These are phyloP conservation scores for Poecilia gillii DNA, from an alignment of 2,797 vertebrate species.

Conservation along the genomic window DNA sequence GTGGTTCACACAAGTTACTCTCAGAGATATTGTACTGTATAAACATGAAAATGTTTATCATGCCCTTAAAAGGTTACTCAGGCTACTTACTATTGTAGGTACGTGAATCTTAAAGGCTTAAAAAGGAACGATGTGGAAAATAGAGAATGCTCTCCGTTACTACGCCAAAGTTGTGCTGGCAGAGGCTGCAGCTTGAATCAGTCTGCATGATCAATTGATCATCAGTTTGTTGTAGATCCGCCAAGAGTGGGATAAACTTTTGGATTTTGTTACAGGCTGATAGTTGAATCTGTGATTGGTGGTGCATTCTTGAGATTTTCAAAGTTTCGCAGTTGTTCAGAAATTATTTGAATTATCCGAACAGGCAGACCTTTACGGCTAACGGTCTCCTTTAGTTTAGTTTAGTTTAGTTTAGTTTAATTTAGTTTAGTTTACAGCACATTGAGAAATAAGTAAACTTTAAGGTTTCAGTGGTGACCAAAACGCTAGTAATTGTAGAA, in stretches of 20 bases:
- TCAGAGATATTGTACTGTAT: neutral
- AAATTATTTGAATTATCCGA: neutral
- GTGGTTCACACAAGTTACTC: conserved; percentile 55
- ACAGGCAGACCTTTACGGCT: neutral
- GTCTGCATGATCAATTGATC: neutral
- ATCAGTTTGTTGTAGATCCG: neutral
- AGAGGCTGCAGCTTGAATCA: neutral
- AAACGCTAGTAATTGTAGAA: neutral
- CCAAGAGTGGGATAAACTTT: neutral
- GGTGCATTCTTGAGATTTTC: neutral
- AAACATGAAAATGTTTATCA: neutral
- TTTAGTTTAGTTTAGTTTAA: no score
- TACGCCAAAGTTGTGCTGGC: neutral
- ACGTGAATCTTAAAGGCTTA: neutral
- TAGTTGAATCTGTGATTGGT: neutral
- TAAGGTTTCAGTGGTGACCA: neutral
- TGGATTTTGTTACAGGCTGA: neutral
- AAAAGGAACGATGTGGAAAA: neutral
- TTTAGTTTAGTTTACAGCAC: neutral
- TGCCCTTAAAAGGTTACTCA: neutral
- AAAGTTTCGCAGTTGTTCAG: neutral
- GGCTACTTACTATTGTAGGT: conserved; percentile 2
- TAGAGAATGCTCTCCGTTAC: neutral
- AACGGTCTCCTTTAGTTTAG: neutral
- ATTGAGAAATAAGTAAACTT: neutral